These are phyloP conservation scores for Emydoidea blandingii DNA, from an alignment of 2,797 vertebrate species.

Conservation along the genomic window DNA sequence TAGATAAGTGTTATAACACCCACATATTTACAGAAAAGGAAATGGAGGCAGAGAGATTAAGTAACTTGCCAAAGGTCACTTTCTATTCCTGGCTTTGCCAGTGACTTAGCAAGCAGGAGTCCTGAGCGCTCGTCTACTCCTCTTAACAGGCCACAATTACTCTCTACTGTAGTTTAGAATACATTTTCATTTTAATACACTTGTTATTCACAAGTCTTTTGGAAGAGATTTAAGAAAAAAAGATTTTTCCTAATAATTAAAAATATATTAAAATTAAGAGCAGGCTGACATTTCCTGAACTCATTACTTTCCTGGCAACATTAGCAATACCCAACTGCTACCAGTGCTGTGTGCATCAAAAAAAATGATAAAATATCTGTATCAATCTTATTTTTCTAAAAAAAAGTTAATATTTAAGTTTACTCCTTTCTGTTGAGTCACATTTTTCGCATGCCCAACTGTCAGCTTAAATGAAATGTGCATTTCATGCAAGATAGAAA, in stretches of 20 bases:
- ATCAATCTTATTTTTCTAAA: not conserved
- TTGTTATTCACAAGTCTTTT: not conserved
- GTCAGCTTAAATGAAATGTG: not conserved
- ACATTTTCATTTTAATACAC: not conserved
- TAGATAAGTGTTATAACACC: not conserved
- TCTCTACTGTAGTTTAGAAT: not conserved
- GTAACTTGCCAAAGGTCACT: not conserved
- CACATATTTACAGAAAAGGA: not conserved
- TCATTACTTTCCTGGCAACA: not conserved
- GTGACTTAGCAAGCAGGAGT: not conserved
- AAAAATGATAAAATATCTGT: not conserved
- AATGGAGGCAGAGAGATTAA: not conserved
- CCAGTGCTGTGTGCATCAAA: not conserved
- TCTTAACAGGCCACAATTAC: not conserved
- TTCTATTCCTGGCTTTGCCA: not conserved
- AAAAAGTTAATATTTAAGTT: slow-evolving; percentile 31
- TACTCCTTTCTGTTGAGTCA: not conserved
- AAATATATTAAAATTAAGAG: not conserved
- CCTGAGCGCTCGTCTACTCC: not conserved
- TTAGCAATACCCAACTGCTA: not conserved
- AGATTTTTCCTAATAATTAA: not conserved
- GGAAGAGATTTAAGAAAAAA: not conserved
- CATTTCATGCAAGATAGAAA: not conserved
- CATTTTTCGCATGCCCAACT: not conserved
- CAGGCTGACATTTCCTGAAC: not conserved